These are phyloP conservation scores for Naso thynnoides DNA, from an alignment of 2,797 vertebrate genomes.

Conservation along the genomic window DNA sequence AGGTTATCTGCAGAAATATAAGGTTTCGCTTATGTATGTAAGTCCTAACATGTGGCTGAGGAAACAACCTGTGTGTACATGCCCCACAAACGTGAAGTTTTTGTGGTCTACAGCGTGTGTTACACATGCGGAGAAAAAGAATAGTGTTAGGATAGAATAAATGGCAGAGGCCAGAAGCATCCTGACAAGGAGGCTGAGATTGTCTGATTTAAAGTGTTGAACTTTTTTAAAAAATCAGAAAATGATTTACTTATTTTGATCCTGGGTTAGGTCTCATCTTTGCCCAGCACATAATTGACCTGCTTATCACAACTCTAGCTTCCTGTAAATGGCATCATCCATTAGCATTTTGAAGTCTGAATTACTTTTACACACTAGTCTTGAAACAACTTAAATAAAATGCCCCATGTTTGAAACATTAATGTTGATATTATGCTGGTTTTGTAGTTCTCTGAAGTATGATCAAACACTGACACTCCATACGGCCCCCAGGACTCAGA, in stretches of 20 bases:
- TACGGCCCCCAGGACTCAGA: not conserved
- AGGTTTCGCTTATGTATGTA: no score
- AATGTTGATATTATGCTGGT: conserved; percentile 2
- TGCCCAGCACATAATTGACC: conserved; percentile 17
- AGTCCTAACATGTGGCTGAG: no score
- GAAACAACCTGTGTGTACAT: no score
- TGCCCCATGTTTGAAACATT: not conserved
- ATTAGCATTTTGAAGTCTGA: not conserved
- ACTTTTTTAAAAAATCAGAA: no score
- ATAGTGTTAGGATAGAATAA: no score
- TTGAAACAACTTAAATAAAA: not conserved
- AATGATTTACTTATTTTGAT: no score
- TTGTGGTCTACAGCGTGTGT: no score
- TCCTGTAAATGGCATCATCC: not conserved
- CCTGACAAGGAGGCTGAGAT: no score
- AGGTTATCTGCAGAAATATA: conserved; percentile 19
- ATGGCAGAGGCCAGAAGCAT: no score
- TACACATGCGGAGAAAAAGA: no score
- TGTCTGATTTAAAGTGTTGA: no score
- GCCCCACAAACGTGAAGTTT: no score
- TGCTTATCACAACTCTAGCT: not conserved
- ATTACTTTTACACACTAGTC: not conserved
- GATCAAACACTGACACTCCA: not conserved
- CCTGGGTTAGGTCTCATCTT: conserved; percentile 12
- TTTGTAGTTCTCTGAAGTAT: conserved; percentile 4